Evolutionary conservation across 1,140 invertebrate genomes (phyloP), one percentile per base, ranked within the genome.

Genomic region (Anastrepha ludens): DNA sequence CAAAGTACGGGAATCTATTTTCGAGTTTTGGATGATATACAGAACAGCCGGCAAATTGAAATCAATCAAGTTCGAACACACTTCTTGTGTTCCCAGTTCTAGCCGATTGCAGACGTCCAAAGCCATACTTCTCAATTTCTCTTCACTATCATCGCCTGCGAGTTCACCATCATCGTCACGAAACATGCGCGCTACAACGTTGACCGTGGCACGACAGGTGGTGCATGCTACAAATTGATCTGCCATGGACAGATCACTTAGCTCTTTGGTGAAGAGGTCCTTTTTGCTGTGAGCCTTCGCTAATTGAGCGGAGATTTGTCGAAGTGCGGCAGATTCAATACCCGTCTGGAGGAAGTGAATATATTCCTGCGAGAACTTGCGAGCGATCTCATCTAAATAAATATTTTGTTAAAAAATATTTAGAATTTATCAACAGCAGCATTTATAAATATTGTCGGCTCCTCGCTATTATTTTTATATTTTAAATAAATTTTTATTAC

Each of bases 51-150:
- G 90, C 88, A 90, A 88, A 90, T 96, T 95, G 2, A 94, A 89
- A 67, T 94, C 92, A 9, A 96, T 89, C 8, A 94, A 89, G 20
- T 95, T 95, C 13, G 89, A 88, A 89, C 96, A 96, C 39, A 96
- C 95, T 86, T 89, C 90, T 13, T 93, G 90, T 0, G 92, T 94
- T 90, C 95, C 94, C 7, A 96, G 93, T 13, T 95, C 93, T 0
- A 96, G 88, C 7, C 93, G 81, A 2, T 89, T 89, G 86, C 96
- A 96, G 1, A 96, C 87, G 8, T 93, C 93, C n/a, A 93, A 90
- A 1, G 94, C 90, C 7, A 95, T 90, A 0, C 89, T 81, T 47
- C 90, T 91, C 87, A 90, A 87, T 0, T 89, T 39, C 0, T 0
- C 85, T 6, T 89, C 78, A 20, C 88, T 89, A 2, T 89, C 59